Percentiles rank a stretch among this genome's conserved stretches.
Evolutionary conservation across 2,113 vertebrate species (phyloP).

Genomic region (Gulo gulo): DNA sequence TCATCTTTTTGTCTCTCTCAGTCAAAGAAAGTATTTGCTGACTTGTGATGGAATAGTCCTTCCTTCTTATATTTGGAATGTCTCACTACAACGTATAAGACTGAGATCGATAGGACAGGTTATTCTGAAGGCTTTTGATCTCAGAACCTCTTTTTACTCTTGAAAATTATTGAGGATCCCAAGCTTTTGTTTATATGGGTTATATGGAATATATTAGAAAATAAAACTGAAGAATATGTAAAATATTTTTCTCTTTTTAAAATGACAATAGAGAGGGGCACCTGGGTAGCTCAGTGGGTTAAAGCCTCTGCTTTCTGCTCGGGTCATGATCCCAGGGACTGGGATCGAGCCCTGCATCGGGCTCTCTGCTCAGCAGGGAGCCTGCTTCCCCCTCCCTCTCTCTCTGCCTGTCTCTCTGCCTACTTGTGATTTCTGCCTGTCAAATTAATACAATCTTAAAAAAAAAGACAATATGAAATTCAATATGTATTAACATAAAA

Average conservation of each 20-base stretch:
- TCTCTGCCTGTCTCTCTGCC: no score
- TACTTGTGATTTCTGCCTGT: no score
- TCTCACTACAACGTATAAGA: background rate
- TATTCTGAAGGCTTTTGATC: background rate
- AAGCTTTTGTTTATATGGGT: background rate
- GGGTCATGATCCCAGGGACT: no score
- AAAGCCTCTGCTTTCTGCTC: no score
- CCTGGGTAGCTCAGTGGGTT: no score
- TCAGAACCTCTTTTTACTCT: background rate
- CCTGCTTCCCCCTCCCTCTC: no score
- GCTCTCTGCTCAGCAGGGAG: no score
- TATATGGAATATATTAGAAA: slow-evolving; percentile 3
- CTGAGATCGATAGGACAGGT: background rate
- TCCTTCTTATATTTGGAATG: background rate
- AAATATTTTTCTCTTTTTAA: background rate
- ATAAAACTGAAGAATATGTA: background rate
- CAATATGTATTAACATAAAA: background rate
- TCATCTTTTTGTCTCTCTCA: background rate
- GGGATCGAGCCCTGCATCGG: no score
- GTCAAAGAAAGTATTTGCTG: background rate
- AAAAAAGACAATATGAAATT: background rate
- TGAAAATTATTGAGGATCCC: background rate
- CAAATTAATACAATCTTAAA: no score
- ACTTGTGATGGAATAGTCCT: background rate
- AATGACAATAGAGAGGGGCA: background rate